Conservation (phyloP, 2,797 vertebrate species). For the Melanotaenia nigrans region DNA sequence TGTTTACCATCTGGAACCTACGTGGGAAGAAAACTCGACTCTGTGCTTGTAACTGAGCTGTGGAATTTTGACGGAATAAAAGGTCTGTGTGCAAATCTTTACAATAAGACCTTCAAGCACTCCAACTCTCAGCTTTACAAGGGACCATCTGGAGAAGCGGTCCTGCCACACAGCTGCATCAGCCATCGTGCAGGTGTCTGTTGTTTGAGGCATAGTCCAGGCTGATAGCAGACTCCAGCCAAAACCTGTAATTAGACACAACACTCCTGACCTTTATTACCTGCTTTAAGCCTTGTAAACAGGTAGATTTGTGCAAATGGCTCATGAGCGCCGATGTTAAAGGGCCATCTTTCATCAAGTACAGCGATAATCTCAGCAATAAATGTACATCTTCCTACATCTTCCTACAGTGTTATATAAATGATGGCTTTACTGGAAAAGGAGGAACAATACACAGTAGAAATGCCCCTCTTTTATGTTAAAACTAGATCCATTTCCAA, state of each 20-base stretch:
- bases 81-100: conserved; percentile 15
- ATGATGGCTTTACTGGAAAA: background rate
- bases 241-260: conserved; percentile 33
- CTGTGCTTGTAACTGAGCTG: background rate
- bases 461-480: background rate
- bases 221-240: conserved; percentile 19
- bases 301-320: conserved; percentile 14
- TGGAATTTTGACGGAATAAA: background rate
- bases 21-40: background rate
- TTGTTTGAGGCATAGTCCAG: conserved; percentile 12
- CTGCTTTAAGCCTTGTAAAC: conserved; percentile 20
- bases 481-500: background rate
- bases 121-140: conserved; percentile 3
- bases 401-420: background rate
- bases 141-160: conserved; percentile 2
- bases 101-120: conserved; percentile 8
- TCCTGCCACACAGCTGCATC: conserved; percentile 24
- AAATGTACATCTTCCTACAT: background rate
- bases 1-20: background rate
- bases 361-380: conserved; percentile 3
- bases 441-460: background rate
- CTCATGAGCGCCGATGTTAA: conserved; percentile 3
- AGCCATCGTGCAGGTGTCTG: conserved; percentile 16
- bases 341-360: background rate
- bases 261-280: conserved; percentile 22